Evolutionary conservation across 1,140 invertebrate genomes (phyloP), one percentile per base, ranked within the genome.

Genomic region (Dinoponera quadriceps): DNA sequence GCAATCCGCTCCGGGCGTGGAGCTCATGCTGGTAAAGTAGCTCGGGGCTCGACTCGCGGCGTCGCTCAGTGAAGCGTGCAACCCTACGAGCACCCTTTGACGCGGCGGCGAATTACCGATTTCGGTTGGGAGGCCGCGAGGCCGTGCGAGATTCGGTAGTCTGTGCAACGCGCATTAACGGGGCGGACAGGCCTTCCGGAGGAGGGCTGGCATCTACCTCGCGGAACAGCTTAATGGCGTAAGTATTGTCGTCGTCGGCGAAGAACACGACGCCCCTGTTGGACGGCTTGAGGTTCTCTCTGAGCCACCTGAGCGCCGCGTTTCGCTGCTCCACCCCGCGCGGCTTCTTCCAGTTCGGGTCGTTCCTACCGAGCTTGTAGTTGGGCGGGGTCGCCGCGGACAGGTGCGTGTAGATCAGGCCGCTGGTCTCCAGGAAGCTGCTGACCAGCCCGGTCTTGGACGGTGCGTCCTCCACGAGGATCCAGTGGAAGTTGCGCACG

Each of bases 231-330:
- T 97, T 96, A 22, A 99, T 91, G 84, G 97, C 96, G 92, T 99
- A 99, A 1, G 98, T 97, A 92, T 99, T 99, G 92, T 99, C 99
- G 94, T 99, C 99, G 93, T 99, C 99, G 93, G 98, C 99, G 94
- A 99, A 99, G 94, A 98, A 99, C 0, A 99, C 96, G 57, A 99
- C 96, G 2, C 98, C 98, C 22, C 94, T 94, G 0, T 93, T 81
- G 73, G 89, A 91, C 1, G 91, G 90, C 49, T 94, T 91, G 16
- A 96, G 90, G 93, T 98, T 97, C 29, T 96, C 94, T 71, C 98
- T 94, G 5, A 99, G 94, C 98, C 99, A 99, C 38, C 96, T 94
- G 7, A 99, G 92, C 3, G 96, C 99, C 14, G 96, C 94, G 94
- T 99, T 99, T 86, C 99, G 95, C 94, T 99, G 99, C 82, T 97